A percentile compares a stretch with the other conserved stretches of the same genome.
Conservation (phyloP, 1,140 invertebrate species). For the Branchinecta lindahli region DNA sequence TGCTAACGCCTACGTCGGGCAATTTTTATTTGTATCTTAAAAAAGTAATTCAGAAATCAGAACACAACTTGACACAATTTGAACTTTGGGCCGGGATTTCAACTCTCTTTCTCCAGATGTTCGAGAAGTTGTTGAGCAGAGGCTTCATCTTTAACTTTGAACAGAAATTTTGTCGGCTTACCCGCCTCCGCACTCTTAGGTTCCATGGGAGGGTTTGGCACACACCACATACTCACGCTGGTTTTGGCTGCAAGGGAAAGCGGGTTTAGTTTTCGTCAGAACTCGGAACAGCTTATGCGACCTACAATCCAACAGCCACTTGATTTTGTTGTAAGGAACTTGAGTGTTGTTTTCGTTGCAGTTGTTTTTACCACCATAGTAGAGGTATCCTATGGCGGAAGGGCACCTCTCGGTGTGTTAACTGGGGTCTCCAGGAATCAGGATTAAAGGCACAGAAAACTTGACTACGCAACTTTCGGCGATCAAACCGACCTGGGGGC, state of each 20-base stretch:
- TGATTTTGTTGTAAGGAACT: background rate
- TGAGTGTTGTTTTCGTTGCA: background rate
- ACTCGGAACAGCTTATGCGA: too few relatives aligned
- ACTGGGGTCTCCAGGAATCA: too few relatives aligned
- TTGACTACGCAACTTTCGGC: too few relatives aligned
- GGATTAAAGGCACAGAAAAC: too few relatives aligned
- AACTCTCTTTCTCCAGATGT: background rate
- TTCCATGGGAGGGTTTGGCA: background rate
- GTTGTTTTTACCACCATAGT: background rate
- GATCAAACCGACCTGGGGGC: too few relatives aligned
- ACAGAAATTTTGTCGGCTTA: conserved; percentile 1
- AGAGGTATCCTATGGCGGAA: background rate
- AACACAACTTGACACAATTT: too few relatives aligned
- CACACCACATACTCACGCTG: background rate
- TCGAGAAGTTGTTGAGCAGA: background rate
- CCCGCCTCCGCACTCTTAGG: background rate
- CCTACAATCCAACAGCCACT: too few relatives aligned
- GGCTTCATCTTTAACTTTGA: background rate
- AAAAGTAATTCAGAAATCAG: too few relatives aligned
- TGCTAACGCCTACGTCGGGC: too few relatives aligned
- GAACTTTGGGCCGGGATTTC: too few relatives aligned
- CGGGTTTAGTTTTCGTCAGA: background rate
- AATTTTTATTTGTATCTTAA: too few relatives aligned
- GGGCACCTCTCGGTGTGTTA: background rate
- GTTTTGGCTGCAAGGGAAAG: background rate